A percentile compares a stretch with the other conserved stretches of the same genome.
These are phyloP conservation scores for Rynchops niger DNA, from an alignment of 2,113 vertebrate species.

Conservation along the genomic window DNA sequence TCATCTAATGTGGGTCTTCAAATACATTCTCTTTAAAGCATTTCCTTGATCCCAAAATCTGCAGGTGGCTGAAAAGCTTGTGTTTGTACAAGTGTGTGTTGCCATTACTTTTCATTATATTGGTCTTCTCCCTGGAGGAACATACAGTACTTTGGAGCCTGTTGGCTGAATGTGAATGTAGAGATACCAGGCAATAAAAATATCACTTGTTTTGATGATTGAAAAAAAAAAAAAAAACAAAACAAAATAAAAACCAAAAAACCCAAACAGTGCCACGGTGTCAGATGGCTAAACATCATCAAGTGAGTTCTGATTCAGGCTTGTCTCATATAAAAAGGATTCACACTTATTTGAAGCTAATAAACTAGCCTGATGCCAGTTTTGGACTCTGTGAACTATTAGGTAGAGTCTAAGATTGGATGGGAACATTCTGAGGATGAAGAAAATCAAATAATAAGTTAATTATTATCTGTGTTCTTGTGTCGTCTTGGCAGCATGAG, in stretches of 20 bases:
- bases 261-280: not conserved
- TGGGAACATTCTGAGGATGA: not conserved
- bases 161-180: not conserved
- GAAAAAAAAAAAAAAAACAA: fast-evolving
- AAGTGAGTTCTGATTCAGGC: not conserved
- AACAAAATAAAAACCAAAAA: no score
- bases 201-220: not conserved
- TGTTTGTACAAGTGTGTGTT: not conserved
- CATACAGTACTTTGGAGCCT: not conserved
- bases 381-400: not conserved
- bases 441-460: not conserved
- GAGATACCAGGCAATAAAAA: not conserved
- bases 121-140: not conserved
- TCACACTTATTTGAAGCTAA: not conserved
- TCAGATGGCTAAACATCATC: not conserved
- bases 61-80: not conserved
- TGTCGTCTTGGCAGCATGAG: not conserved
- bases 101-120: not conserved
- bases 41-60: not conserved
- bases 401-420: not conserved
- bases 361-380: not conserved
- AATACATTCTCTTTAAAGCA: not conserved
- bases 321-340: not conserved
- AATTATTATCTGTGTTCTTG: not conserved
- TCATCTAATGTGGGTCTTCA: not conserved